These are phyloP conservation scores for Sardina pilchardus DNA, from an alignment of 2,113 vertebrate genomes.

Conservation along the genomic window DNA sequence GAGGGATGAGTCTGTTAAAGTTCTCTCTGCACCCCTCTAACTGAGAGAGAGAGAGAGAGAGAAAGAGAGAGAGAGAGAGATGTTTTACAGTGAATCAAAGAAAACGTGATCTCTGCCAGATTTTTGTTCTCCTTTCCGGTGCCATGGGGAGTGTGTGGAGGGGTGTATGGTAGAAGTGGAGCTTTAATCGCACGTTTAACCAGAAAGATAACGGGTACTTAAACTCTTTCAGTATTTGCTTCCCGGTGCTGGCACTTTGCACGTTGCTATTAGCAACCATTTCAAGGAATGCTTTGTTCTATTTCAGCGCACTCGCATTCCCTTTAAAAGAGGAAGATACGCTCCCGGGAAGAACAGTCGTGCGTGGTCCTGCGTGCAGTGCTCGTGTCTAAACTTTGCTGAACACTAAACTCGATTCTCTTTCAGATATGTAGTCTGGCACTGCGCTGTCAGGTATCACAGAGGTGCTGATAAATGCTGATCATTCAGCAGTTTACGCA, in stretches of 20 bases:
- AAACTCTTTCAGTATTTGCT: conserved; percentile 5
- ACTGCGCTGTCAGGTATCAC: neutral
- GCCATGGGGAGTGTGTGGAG: neutral
- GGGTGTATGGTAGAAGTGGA: neutral
- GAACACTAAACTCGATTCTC: neutral
- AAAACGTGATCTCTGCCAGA: neutral
- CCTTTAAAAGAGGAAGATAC: conserved; percentile 24
- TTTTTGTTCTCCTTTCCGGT: neutral
- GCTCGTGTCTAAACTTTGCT: neutral
- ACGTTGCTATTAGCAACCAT: conserved; percentile 83
- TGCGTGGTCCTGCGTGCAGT: neutral
- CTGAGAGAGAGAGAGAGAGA: neutral
- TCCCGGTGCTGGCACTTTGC: conserved; percentile 56
- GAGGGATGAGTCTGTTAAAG: neutral
- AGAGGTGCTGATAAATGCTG: neutral
- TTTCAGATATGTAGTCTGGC: neutral
- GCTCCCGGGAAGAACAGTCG: conserved; percentile 5
- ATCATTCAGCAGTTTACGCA: neutral
- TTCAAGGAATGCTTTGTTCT: conserved; percentile 70
- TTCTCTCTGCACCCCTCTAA: neutral
- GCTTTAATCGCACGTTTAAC: conserved; percentile 11
- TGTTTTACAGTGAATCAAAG: neutral
- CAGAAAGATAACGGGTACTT: conserved; percentile 13
- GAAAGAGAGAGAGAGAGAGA: neutral
- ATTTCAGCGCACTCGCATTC: conserved; percentile 50